Base-by-base conservation (phyloP, 2,113 vertebrate genomes). In the Gorsachius goisagi region DNA sequence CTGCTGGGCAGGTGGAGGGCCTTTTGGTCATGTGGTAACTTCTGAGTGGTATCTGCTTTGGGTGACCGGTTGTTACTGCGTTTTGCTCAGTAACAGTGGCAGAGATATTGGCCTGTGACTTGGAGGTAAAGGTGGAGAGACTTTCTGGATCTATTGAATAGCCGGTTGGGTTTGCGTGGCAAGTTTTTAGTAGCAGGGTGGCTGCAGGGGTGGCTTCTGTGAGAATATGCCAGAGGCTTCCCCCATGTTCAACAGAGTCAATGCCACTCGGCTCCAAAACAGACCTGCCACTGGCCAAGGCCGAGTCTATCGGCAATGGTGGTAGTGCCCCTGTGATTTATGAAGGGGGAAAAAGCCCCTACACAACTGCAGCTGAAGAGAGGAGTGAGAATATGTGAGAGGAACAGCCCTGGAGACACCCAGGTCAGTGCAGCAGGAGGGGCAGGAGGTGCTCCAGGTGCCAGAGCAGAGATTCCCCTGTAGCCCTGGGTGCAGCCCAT, bases 231-330 rank as follows among this genome's bases (percentile, higher is more conserved):
- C 24, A 22, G 77, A 30, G 56, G 39, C 19, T 45, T 55, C 50
- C 39, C 24, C 15, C 2, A 6, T 19, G 39, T 67, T 33, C 1
- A 3, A 79, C 6, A 78, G 37, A 62, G 44, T 22, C 50, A 50
- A 12, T 58, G 50, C 20, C 67, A 80, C 44, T 30, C 2, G 5
- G 53, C 64, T 82, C 28, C 76, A 50, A 35, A 50, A 44, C 1
- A 2, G 35, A 58, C 14, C 21, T 3, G 0, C 35, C 3, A 2
- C 58, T 58, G 41, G 41, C 52, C 35, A 37, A 77, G 26, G 45
- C 19, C 4, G 9, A 30, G 49, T 10, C 14, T 3, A 41, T 62
- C 33, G 33, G 49, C 3, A 1, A 22, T 2, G 5, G 33, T 39
- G 14, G 20, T 62, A 84, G 47, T 5, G 2, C n/a, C 44, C 59